Evolutionary conservation across 2,797 vertebrate species (phyloP), one percentile per base, ranked within the genome.

Genomic region (Oceanodroma leucorhoa): DNA sequence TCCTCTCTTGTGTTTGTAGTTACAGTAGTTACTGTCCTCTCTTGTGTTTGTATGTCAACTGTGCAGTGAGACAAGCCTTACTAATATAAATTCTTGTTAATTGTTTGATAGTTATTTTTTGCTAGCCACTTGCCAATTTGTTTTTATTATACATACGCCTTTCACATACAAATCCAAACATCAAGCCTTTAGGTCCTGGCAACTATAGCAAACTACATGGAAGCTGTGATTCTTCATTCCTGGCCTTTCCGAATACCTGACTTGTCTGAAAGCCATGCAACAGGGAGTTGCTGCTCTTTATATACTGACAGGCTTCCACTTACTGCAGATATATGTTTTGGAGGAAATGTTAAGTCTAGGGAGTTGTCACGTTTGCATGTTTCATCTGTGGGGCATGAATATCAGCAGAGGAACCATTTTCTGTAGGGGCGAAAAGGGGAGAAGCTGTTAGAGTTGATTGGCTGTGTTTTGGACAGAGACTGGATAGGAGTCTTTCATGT

Each of bases 231-330:
- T 50, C 6, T 21, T 71, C 9, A 8, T 61, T 51, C 34, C 5
- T 53, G 30, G 22, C 36, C 34, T 80, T 87, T n/a, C 20, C 2
- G 3, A 62, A 43, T 32, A 34, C 11, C 46, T 14, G 55, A 9
- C 22, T 70, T 7, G 0, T 14, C 30, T n/a, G 36, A 62, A 65
- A 90, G 55, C 43, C 1, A 0, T 1, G 4, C 27, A 22, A 18
- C 8, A 38, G 12, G 19, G 57, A 30, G 17, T 17, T 67, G 29
- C 30, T 82, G 72, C 43, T 46, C 48, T 69, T 71, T 34, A 10
- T 46, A 4, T 14, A 4, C 14, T 81, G 61, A 23, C 24, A 12
- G 14, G 11, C 12, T 79, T 76, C 16, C 15, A 16, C 21, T 89
- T 61, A 26, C 3, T 48, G 32, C n/a, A 29, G 21, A 12, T 57